Conservation (phyloP, 2,888 invertebrate species). For the Sminthurinus aureus region DNA sequence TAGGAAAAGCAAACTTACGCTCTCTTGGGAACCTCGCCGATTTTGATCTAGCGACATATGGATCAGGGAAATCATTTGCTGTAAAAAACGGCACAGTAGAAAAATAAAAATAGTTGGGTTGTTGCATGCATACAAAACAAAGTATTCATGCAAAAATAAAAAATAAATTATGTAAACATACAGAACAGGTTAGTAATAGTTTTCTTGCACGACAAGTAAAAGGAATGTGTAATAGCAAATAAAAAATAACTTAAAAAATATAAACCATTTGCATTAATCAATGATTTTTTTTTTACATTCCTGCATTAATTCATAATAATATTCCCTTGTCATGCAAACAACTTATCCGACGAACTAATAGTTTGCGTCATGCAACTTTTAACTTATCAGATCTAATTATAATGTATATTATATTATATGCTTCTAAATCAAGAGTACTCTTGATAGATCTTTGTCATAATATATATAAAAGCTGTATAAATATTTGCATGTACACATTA, state of each 20-base stretch:
- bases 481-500: too few species aligned
- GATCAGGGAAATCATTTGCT: slow-evolving; percentile 55
- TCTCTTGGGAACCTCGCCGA: slow-evolving; percentile 63
- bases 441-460: too few species aligned
- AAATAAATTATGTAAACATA: not conserved
- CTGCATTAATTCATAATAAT: not conserved
- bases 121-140: slow-evolving; percentile 27
- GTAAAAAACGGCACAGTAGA: slow-evolving; percentile 48
- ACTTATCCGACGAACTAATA: not conserved
- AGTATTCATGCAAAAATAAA: not conserved
- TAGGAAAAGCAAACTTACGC: slow-evolving; percentile 61
- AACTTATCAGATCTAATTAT: too few species aligned
- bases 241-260: too few species aligned
- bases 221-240: not conserved
- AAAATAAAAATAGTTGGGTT: slow-evolving; percentile 42
- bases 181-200: not conserved
- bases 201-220: not conserved
- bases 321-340: not conserved
- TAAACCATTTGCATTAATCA: too few species aligned
- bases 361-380: not conserved
- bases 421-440: too few species aligned
- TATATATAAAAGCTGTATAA: too few species aligned
- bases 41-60: slow-evolving; percentile 63
- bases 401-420: too few species aligned
- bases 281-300: too few species aligned